These are phyloP conservation scores for Temnopleurus reevesii DNA, from an alignment of 53 echinoderm and acorn worm genomes.

Conservation along the genomic window DNA sequence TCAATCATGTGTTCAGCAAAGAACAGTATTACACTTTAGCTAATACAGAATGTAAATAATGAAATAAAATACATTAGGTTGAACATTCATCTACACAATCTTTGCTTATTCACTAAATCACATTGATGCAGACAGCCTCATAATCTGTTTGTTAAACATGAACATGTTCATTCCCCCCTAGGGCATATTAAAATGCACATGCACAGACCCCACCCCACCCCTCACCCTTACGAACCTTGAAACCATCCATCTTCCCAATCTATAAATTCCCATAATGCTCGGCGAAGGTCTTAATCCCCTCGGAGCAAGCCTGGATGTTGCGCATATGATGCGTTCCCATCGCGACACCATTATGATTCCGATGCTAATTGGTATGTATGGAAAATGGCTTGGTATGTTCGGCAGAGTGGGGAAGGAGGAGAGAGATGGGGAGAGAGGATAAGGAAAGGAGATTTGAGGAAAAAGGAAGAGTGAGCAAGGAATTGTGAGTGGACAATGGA, in stretches of 20 bases:
- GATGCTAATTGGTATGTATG: slow-evolving; percentile 51
- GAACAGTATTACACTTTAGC: too few species aligned
- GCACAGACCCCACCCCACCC: not conserved
- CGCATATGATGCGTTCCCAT: slow-evolving; percentile 38
- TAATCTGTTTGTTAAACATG: not conserved
- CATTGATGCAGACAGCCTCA: not conserved
- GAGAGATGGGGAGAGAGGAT: not conserved
- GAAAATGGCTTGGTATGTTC: not conserved
- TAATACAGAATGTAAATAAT: too few species aligned
- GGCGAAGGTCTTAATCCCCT: slow-evolving; percentile 33
- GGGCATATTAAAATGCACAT: not conserved
- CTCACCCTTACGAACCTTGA: not conserved
- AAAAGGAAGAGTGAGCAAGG: not conserved
- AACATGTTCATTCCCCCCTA: not conserved
- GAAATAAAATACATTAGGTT: too few species aligned
- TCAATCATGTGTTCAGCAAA: too few species aligned
- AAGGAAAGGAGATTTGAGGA: not conserved
- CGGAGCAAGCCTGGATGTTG: slow-evolving; percentile 19
- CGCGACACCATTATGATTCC: slow-evolving; percentile 53
- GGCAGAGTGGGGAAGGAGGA: not conserved
- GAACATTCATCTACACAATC: too few species aligned
- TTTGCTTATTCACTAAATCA: too few species aligned
- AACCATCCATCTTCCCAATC: not conserved
- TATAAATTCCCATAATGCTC: slow-evolving; percentile 14
- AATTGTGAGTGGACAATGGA: not conserved